These are phyloP conservation scores for Mystacornis crossleyi DNA, from an alignment of 2,113 vertebrate species.

Conservation along the genomic window DNA sequence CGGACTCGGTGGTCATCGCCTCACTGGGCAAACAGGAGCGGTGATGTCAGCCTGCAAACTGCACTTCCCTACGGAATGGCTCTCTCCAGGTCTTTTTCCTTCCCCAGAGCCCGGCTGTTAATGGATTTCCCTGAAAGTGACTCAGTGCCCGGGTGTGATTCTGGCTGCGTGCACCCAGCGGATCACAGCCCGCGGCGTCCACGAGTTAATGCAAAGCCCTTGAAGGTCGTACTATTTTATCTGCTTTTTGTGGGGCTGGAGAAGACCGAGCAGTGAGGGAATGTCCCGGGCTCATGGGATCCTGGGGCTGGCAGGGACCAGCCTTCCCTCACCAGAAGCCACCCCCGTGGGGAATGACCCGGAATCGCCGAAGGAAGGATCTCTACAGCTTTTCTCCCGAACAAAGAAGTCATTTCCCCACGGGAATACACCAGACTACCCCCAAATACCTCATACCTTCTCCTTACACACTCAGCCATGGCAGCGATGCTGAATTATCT, in stretches of 20 bases:
- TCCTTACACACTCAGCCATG: background rate
- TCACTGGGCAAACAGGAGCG: accelerated
- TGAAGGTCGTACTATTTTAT: background rate
- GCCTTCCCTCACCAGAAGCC: background rate
- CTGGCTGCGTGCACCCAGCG: accelerated
- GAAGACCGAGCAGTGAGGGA: background rate
- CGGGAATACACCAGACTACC: background rate
- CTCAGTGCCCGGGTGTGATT: background rate
- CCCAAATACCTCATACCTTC: background rate
- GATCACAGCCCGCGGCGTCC: accelerated
- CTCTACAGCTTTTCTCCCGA: background rate
- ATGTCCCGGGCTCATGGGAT: background rate
- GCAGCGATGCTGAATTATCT: background rate
- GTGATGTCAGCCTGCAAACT: background rate
- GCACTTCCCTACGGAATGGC: background rate
- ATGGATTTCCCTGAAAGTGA: background rate
- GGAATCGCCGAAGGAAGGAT: accelerated
- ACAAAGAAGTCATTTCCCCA: background rate
- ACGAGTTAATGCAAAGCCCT: background rate
- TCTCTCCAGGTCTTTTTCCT: background rate
- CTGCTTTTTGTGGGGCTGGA: background rate
- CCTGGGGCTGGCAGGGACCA: background rate
- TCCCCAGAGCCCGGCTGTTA: background rate
- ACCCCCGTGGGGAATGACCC: background rate
- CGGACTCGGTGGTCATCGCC: accelerated